These are phyloP conservation scores for Corynorhinus townsendii DNA, from an alignment of 2,113 vertebrate species.

Conservation along the genomic window DNA sequence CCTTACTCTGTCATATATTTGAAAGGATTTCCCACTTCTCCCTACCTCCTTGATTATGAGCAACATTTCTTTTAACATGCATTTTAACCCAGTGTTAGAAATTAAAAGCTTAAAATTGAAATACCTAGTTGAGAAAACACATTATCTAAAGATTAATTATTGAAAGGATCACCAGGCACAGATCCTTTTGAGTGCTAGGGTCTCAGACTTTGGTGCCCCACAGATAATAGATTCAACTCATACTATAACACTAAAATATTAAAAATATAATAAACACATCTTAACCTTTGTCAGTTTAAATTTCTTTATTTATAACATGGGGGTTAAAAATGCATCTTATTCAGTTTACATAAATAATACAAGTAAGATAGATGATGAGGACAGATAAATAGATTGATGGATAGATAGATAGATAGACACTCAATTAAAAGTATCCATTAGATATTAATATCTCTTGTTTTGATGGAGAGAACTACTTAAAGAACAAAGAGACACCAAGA, in stretches of 20 bases:
- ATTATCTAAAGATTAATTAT: background rate
- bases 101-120: constrained; percentile 29
- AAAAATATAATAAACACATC: background rate
- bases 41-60: background rate
- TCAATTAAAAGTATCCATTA: background rate
- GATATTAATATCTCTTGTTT: background rate
- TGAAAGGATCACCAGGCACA: background rate
- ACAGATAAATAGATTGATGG: background rate
- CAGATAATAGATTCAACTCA: background rate
- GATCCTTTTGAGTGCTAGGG: background rate
- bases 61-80: background rate
- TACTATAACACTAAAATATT: background rate
- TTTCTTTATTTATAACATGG: background rate
- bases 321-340: background rate
- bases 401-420: background rate
- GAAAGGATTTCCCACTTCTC: background rate
- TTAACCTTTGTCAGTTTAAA: background rate
- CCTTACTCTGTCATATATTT: background rate
- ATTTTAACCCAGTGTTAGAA: constrained; percentile 1
- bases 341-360: background rate
- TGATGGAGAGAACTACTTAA: background rate
- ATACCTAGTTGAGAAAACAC: background rate
- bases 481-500: constrained; percentile 10
- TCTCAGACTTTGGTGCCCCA: background rate
- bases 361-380: background rate